Conservation (phyloP, 2,113 vertebrate species). For the Pygoscelis antarcticus region DNA sequence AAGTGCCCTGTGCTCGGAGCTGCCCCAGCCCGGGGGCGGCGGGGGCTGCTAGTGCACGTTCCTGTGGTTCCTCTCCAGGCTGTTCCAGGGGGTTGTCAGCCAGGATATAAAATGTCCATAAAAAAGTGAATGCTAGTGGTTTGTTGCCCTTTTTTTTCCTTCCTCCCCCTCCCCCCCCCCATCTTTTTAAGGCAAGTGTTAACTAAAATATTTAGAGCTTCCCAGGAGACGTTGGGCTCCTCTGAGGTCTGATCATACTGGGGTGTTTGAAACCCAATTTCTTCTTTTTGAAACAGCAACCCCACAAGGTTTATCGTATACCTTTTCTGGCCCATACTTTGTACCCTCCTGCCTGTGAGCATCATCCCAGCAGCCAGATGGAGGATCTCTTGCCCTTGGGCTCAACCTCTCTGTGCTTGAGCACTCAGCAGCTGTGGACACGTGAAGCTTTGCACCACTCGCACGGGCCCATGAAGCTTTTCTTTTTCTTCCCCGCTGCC, state of each 20-base stretch:
- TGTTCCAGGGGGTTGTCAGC: not conserved
- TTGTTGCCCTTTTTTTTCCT: not conserved
- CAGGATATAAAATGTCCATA: not conserved
- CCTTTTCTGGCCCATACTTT: not conserved
- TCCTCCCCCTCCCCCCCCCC: no score
- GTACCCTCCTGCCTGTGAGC: not conserved
- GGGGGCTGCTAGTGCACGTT: accelerated
- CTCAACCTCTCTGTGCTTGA: not conserved
- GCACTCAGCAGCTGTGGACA: not conserved
- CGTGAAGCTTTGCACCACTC: accelerated
- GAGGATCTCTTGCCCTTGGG: not conserved
- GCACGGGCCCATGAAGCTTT: accelerated
- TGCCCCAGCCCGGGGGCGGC: not conserved
- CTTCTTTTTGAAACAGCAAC: not conserved
- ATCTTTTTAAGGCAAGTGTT: not conserved
- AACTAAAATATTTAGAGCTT: not conserved
- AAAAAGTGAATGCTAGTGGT: not conserved
- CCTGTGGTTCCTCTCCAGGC: not conserved
- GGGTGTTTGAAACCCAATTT: accelerated
- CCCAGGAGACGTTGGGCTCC: not conserved
- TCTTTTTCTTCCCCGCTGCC: no score
- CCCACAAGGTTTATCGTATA: accelerated
- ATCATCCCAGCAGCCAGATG: not conserved
- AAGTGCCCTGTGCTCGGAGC: not conserved
- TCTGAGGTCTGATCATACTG: not conserved